Evolutionary conservation across 2,888 invertebrate species (phyloP).

Genomic region (Pycnomerus fuliginosus): DNA sequence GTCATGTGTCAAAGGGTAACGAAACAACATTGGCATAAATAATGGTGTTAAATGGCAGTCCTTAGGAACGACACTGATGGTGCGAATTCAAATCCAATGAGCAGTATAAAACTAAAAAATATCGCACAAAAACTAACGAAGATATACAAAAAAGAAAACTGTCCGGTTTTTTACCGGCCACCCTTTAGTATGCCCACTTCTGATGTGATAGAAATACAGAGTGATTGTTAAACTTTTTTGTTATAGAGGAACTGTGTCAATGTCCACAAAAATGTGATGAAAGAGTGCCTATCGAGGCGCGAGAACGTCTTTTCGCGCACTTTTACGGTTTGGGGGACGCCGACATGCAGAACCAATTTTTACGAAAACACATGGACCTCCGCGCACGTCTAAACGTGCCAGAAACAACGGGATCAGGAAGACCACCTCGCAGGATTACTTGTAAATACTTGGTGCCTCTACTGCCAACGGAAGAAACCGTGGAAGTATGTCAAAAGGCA

Average conservation of each 20-base stretch:
- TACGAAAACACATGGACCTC: conserved; percentile 56
- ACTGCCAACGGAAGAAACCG: conserved; percentile 41
- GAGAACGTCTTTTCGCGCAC: conserved; percentile 53
- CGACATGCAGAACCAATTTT: conserved; percentile 54
- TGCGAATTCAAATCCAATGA: too few species aligned
- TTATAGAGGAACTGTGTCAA: conserved; percentile 55
- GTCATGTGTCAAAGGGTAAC: too few species aligned
- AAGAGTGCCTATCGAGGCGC: conserved; percentile 52
- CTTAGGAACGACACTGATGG: too few species aligned
- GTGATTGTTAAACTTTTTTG: too few species aligned
- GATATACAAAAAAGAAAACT: too few species aligned
- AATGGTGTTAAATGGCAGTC: too few species aligned
- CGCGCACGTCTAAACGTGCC: conserved; percentile 51
- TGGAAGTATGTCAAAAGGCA: conserved; percentile 58
- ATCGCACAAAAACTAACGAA: too few species aligned
- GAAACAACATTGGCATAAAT: too few species aligned
- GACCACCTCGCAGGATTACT: conserved; percentile 54
- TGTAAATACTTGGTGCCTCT: conserved; percentile 57
- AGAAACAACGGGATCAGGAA: conserved; percentile 44
- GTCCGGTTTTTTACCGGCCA: too few species aligned
- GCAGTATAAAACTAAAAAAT: too few species aligned
- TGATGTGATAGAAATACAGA: too few species aligned
- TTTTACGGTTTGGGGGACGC: conserved; percentile 56
- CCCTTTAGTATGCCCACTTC: too few species aligned
- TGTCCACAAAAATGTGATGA: conserved; percentile 59